Conservation (phyloP, 2,113 vertebrate genomes). For the Ascaphus truei region DNA sequence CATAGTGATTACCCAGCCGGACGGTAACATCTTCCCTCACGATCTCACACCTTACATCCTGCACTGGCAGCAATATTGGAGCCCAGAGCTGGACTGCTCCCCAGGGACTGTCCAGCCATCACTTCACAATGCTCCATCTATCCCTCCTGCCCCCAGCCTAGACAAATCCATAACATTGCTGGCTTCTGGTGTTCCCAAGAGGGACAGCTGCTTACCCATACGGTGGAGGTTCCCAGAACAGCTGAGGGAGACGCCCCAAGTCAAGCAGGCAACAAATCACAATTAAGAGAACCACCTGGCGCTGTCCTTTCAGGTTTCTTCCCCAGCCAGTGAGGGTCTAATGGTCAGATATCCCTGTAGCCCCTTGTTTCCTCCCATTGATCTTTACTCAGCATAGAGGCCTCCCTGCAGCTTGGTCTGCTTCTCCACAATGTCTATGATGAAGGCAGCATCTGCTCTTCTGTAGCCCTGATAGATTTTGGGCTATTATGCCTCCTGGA, state of each 20-base stretch:
- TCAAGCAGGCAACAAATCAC: neutral
- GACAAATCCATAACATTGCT: neutral
- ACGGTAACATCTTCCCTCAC: slow-evolving; percentile 65
- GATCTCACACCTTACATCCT: slow-evolving; percentile 81
- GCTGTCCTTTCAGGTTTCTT: too few relatives aligned
- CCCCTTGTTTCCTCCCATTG: too few relatives aligned
- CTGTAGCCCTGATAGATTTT: too few relatives aligned
- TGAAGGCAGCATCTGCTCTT: neutral
- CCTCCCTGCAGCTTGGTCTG: too few relatives aligned
- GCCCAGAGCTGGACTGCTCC: too few relatives aligned
- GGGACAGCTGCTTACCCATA: slow-evolving; percentile 75
- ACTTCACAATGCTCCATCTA: slow-evolving; percentile 40
- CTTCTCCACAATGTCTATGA: neutral
- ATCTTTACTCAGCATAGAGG: slow-evolving; percentile 47
- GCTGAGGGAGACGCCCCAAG: slow-evolving; percentile 35
- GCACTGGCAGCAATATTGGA: slow-evolving; percentile 45
- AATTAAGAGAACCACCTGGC: neutral
- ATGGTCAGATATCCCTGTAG: too few relatives aligned
- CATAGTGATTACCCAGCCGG: slow-evolving; percentile 76
- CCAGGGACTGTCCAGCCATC: slow-evolving; percentile 5
- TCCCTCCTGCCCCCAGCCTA: slow-evolving; percentile 3
- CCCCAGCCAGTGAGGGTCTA: too few relatives aligned
- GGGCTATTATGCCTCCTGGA: too few relatives aligned
- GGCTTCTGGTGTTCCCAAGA: slow-evolving; percentile 50
- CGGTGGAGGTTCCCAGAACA: too few relatives aligned